Evolutionary conservation across 2,797 vertebrate species (phyloP).

Genomic region (Micromesistius poutassou): DNA sequence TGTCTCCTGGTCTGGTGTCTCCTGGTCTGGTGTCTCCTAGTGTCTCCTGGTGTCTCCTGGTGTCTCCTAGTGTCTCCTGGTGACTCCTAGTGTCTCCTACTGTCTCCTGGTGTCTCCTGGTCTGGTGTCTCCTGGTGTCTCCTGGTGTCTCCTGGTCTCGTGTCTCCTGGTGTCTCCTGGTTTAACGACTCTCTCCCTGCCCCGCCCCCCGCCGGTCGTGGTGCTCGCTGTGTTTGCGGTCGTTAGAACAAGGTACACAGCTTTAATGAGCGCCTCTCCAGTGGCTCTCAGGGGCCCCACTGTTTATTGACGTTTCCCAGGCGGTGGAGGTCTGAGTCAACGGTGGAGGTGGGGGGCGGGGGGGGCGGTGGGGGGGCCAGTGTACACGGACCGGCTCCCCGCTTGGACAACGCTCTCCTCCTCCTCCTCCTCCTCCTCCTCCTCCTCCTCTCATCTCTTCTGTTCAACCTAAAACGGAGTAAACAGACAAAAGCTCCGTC

Average conservation of each 20-base stretch:
- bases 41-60: no score
- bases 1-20: no score
- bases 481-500: not conserved
- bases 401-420: not conserved
- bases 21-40: no score
- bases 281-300: not conserved
- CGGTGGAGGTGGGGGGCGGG: not conserved
- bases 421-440: not conserved
- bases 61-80: no score
- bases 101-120: no score
- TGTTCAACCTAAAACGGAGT: not conserved
- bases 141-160: no score
- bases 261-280: not conserved
- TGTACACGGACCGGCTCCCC: not conserved
- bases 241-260: slow-evolving; percentile 3
- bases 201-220: not conserved
- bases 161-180: not conserved
- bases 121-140: no score
- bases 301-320: slow-evolving; percentile 5
- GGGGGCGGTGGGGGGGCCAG: not conserved
- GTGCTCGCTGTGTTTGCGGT: not conserved
- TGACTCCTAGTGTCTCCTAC: no score
- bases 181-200: not conserved
- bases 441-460: not conserved
- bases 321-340: slow-evolving; percentile 1